Evolutionary conservation across 2,113 vertebrate genomes (phyloP).

Genomic region (Camelus dromedarius): DNA sequence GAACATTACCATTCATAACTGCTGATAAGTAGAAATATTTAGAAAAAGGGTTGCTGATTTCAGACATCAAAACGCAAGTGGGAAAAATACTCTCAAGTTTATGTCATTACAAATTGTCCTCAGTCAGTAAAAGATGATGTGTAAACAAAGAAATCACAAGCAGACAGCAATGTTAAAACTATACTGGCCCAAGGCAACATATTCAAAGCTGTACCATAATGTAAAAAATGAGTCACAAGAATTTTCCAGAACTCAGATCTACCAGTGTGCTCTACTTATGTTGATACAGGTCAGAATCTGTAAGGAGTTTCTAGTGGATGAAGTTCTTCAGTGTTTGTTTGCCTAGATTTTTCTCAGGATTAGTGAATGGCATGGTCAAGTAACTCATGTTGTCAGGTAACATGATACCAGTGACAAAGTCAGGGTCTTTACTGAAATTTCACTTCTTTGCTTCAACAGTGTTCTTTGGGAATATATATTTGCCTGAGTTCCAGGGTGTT

Average conservation of each 20-base stretch:
- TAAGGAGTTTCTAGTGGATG: neutral
- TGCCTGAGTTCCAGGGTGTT: neutral
- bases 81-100: constrained; percentile 4
- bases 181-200: neutral
- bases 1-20: neutral
- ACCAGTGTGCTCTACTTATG: neutral
- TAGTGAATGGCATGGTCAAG: neutral
- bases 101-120: neutral
- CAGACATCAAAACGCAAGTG: neutral
- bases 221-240: neutral
- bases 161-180: constrained; percentile 44
- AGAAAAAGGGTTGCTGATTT: constrained; percentile 15
- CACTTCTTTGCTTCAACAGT: neutral
- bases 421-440: constrained; percentile 14
- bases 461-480: neutral
- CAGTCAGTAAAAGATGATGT: neutral
- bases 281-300: neutral
- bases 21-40: neutral
- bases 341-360: constrained; percentile 2
- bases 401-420: neutral
- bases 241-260: neutral
- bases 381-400: neutral
- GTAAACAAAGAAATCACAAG: constrained; percentile 34
- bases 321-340: neutral
- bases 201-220: neutral